Conservation (phyloP, 2,888 invertebrate species). For the Noctua janthina region DNA sequence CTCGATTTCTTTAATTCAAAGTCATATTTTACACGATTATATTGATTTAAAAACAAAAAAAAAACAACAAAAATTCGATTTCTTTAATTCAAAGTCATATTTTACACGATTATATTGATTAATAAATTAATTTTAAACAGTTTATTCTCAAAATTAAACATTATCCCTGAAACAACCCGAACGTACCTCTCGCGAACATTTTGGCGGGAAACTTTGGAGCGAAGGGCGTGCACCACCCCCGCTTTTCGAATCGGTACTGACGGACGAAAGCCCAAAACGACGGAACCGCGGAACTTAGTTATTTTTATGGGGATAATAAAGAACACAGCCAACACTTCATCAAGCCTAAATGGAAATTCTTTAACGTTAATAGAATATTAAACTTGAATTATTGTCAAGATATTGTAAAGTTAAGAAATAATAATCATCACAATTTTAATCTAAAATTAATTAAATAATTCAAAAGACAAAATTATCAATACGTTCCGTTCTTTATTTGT, state of each 20-base stretch:
- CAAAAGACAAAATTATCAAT: no score
- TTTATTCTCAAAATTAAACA: conserved; percentile 18
- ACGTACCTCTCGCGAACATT: conserved; percentile 85
- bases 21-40: neutral
- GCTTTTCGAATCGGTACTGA: conserved; percentile 75
- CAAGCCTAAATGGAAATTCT: conserved; percentile 1
- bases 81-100: neutral
- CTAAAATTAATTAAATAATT: no score
- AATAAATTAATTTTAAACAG: neutral
- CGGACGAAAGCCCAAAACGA: conserved; percentile 27
- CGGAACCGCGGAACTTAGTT: conserved; percentile 1
- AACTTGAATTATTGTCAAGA: neutral
- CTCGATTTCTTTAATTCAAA: accelerated
- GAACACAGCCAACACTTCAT: conserved; percentile 12
- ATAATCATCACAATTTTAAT: no score
- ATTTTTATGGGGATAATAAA: conserved; percentile 15
- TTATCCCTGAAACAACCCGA: conserved; percentile 41
- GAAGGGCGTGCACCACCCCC: conserved; percentile 77
- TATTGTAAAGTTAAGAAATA: neutral
- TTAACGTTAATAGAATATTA: neutral
- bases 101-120: neutral
- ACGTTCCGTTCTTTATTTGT: no score
- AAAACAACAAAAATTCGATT: neutral
- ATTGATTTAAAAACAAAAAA: conserved; percentile 50
- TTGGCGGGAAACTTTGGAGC: conserved; percentile 79